These are phyloP conservation scores for Icerya purchasi DNA, from an alignment of 2,888 invertebrate genomes.

Conservation along the genomic window DNA sequence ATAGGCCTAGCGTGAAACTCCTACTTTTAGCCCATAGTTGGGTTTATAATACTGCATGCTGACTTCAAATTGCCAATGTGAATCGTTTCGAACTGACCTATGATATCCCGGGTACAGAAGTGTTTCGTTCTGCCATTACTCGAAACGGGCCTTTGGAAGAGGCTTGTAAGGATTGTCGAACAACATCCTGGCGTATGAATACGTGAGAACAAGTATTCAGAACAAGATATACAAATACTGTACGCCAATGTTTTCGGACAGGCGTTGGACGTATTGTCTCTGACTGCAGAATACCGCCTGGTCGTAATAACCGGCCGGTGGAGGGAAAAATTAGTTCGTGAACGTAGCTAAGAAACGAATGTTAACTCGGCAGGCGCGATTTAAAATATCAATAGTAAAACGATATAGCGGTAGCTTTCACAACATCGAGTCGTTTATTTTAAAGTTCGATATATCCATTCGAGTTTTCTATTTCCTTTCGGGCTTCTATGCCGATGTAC, in stretches of 20 bases:
- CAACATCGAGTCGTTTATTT: conserved; percentile 12
- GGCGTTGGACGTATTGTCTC: background rate
- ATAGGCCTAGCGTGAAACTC: too few species aligned
- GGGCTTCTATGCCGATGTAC: conserved; percentile 12
- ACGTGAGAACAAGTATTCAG: conserved; percentile 6
- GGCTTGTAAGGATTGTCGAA: conserved; percentile 10
- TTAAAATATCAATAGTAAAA: conserved; percentile 8
- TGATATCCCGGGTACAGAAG: background rate
- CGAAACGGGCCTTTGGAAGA: conserved; percentile 11
- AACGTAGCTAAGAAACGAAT: background rate
- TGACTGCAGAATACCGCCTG: background rate
- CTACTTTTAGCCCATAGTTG: too few species aligned
- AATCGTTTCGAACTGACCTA: background rate
- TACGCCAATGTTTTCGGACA: background rate
- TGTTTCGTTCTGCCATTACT: conserved; percentile 9
- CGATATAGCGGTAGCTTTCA: background rate
- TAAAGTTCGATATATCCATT: conserved; percentile 8
- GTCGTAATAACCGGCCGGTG: background rate
- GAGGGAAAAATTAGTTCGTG: background rate
- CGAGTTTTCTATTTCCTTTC: conserved; percentile 11
- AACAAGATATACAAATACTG: conserved; percentile 2
- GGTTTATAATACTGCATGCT: background rate
- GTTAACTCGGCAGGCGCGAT: conserved; percentile 7
- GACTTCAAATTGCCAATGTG: conserved; percentile 6
- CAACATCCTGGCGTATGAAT: conserved; percentile 10